phyloP scores from a whole-genome alignment of 2,797 vertebrate genomes.

The Chloroceryle amazona region DNA sequence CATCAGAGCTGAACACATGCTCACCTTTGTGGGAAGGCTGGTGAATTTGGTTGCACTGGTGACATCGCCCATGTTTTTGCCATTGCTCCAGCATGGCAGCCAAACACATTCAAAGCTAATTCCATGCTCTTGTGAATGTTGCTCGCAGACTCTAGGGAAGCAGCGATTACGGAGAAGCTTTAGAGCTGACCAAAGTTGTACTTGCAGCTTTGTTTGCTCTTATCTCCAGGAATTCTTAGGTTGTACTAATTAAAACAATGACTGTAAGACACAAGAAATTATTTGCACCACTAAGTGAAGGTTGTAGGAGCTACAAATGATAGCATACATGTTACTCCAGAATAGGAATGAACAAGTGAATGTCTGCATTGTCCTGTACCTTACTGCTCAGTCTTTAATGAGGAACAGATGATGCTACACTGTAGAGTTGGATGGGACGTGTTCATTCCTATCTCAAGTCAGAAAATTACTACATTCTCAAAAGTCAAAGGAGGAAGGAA shows the following conservation, averaged over 20 bases:
- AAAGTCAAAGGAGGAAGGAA: not conserved
- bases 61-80: not conserved
- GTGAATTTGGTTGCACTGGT: not conserved
- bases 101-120: not conserved
- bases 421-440: not conserved
- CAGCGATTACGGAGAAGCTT: not conserved
- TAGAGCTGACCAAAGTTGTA: not conserved
- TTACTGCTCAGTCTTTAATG: not conserved
- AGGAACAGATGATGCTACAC: not conserved
- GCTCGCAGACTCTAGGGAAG: not conserved
- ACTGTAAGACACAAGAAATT: not conserved
- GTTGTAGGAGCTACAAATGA: not conserved
- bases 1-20: not conserved
- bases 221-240: not conserved
- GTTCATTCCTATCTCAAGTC: not conserved
- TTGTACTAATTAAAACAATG: not conserved
- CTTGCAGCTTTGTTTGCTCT: not conserved
- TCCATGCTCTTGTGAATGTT: not conserved
- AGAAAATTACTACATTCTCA: not conserved
- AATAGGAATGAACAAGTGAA: not conserved
- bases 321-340: not conserved
- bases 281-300: not conserved
- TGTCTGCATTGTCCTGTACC: not conserved
- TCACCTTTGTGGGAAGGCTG: not conserved
- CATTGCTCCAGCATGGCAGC: not conserved